Conservation (phyloP, 2,888 invertebrate genomes). For the Spilarctia lutea region DNA sequence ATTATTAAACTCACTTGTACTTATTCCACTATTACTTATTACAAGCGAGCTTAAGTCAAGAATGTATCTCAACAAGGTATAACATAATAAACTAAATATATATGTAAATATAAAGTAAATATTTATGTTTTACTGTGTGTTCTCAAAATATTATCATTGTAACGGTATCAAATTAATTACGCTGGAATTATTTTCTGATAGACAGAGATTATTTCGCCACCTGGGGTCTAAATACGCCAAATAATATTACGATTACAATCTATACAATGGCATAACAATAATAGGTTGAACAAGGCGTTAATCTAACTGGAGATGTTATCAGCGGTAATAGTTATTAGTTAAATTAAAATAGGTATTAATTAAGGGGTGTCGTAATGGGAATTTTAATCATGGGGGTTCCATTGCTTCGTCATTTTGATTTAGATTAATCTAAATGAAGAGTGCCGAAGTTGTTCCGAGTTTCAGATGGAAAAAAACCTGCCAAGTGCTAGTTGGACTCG, state of each 20-base stretch:
- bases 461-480: neutral
- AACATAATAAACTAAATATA: too few species aligned
- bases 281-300: constrained; percentile 24
- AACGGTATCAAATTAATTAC: neutral
- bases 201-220: neutral
- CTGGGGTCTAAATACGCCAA: constrained; percentile 4
- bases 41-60: too few species aligned
- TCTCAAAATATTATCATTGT: neutral
- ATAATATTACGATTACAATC: constrained; percentile 21
- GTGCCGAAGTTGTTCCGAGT: neutral
- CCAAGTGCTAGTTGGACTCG: too few species aligned
- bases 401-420: constrained; percentile 36
- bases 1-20: too few species aligned
- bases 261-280: constrained; percentile 31
- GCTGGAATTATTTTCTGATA: constrained; percentile 2
- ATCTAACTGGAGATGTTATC: constrained; percentile 46
- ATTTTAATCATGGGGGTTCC: neutral
- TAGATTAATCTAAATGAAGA: neutral
- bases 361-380: constrained; percentile 20
- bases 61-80: too few species aligned
- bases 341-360: constrained; percentile 37
- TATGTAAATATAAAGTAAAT: too few species aligned
- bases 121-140: neutral
- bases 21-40: too few species aligned
- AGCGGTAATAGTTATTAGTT: constrained; percentile 39